These are phyloP conservation scores for Zosterops lateralis DNA, from an alignment of 2,113 vertebrate species.

Conservation along the genomic window DNA sequence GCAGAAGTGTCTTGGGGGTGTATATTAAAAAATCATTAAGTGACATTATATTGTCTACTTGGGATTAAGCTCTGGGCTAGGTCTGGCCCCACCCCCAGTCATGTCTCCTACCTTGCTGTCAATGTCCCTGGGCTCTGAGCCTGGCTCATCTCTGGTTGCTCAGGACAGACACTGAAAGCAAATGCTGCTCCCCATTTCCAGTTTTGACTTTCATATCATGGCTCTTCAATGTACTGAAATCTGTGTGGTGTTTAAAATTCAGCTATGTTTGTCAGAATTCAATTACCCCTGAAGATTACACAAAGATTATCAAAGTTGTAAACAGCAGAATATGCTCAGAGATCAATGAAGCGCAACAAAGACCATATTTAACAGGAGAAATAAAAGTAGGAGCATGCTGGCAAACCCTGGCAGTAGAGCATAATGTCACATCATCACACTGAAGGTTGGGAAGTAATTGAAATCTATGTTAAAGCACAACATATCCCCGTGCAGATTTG, in stretches of 20 bases:
- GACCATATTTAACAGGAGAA: slow-evolving; percentile 72
- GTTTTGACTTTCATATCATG: slow-evolving; percentile 4
- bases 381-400: slow-evolving; percentile 58
- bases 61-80: not conserved
- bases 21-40: not conserved
- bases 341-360: slow-evolving; percentile 72
- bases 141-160: not conserved
- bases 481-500: not conserved
- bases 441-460: slow-evolving; percentile 45
- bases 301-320: slow-evolving; percentile 77
- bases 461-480: slow-evolving; percentile 18
- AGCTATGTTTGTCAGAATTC: slow-evolving; percentile 59
- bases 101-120: not conserved
- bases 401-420: slow-evolving; percentile 45
- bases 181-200: not conserved
- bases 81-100: not conserved
- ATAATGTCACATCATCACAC: slow-evolving; percentile 43
- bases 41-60: not conserved
- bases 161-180: not conserved
- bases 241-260: slow-evolving; percentile 54
- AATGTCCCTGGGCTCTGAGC: not conserved
- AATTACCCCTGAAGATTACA: slow-evolving; percentile 75
- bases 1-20: not conserved
- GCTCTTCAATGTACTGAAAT: not conserved
- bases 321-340: slow-evolving; percentile 74